These are phyloP conservation scores for Philereme transversata DNA, from an alignment of 2,888 invertebrate genomes.

Conservation along the genomic window DNA sequence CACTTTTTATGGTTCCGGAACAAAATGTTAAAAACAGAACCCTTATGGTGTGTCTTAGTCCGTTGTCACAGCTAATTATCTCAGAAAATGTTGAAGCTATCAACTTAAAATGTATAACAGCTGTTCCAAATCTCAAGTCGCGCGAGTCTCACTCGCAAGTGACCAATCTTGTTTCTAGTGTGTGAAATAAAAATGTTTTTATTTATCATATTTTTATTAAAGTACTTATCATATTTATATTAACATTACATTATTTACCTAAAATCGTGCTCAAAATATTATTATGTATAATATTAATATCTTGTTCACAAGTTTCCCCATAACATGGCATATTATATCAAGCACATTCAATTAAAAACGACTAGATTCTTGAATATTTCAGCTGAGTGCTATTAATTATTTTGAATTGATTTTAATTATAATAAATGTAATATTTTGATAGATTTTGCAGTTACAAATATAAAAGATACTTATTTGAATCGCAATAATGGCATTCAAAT, in stretches of 20 bases:
- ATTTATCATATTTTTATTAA: constrained; percentile 38
- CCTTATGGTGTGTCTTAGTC: no score
- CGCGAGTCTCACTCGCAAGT: no score
- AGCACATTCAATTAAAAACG: constrained; percentile 37
- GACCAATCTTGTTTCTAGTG: no score
- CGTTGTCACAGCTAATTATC: no score
- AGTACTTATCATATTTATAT: constrained; percentile 11
- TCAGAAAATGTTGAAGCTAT: no score
- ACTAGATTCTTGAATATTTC: constrained; percentile 34
- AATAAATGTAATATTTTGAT: not conserved
- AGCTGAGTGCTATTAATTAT: constrained; percentile 1
- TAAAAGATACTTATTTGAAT: constrained; percentile 5
- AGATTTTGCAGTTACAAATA: not conserved
- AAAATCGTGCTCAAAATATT: constrained; percentile 78
- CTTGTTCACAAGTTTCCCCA: constrained; percentile 69
- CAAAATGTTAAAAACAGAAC: no score
- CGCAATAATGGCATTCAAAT: constrained; percentile 18
- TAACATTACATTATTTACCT: constrained; percentile 20
- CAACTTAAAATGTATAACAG: no score
- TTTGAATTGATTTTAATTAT: constrained; percentile 4
- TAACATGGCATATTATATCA: constrained; percentile 53
- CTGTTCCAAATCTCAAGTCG: no score
- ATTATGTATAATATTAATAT: constrained; percentile 53
- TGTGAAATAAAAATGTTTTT: no score
- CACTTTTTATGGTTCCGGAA: no score